Conservation (phyloP, 2,888 invertebrate species). For the Cotesia congregata region DNA sequence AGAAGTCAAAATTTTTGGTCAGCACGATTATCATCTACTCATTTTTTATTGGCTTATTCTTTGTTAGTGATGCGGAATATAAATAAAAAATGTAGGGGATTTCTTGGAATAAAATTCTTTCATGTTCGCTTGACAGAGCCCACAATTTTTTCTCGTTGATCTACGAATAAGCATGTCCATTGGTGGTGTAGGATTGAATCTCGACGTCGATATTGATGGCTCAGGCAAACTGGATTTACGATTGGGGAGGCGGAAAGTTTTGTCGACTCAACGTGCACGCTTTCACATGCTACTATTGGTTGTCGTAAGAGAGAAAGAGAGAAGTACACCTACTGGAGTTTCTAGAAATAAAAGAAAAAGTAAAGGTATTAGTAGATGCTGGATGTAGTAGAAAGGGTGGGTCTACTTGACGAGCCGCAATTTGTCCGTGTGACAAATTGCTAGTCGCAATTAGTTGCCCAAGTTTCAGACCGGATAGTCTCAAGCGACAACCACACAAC, state of each 20-base stretch:
- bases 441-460: slow-evolving; percentile 66
- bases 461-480: slow-evolving; percentile 61
- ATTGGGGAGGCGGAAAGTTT: slow-evolving; percentile 39
- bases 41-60: slow-evolving; percentile 21
- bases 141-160: slow-evolving; percentile 41
- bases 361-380: slow-evolving; percentile 27
- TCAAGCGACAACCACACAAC: slow-evolving; percentile 36
- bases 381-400: slow-evolving; percentile 35
- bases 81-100: slow-evolving; percentile 12
- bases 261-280: slow-evolving; percentile 13
- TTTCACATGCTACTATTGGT: slow-evolving; percentile 15
- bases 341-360: slow-evolving; percentile 20
- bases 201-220: slow-evolving; percentile 47
- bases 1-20: no score
- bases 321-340: slow-evolving; percentile 10
- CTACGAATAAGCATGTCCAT: slow-evolving; percentile 44
- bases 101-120: slow-evolving; percentile 32
- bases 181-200: slow-evolving; percentile 44
- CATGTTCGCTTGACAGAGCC: slow-evolving; percentile 19
- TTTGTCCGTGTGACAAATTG: slow-evolving; percentile 67
- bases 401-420: slow-evolving; percentile 61
- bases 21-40: background rate
- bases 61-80: background rate
- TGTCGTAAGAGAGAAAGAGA: slow-evolving; percentile 16
- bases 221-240: slow-evolving; percentile 48